These are phyloP conservation scores for Neotoxoptera formosana DNA, from an alignment of 1,140 invertebrate species.

Conservation along the genomic window DNA sequence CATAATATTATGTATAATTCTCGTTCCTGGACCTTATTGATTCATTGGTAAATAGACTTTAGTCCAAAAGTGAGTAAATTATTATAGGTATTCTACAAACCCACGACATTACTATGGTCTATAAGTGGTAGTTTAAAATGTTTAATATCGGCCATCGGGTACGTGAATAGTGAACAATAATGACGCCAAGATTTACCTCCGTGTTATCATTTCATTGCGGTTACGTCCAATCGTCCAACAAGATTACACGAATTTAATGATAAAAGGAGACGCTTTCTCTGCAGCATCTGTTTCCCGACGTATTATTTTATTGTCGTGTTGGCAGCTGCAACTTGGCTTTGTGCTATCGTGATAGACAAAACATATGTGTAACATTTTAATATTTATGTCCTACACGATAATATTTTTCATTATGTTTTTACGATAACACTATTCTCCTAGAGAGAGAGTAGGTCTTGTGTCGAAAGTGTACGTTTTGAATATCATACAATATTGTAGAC, in stretches of 20 bases:
- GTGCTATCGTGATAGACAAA: not conserved
- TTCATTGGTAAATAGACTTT: too few relatives aligned
- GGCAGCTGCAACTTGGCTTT: too few relatives aligned
- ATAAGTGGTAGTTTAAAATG: too few relatives aligned
- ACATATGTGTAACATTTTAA: not conserved
- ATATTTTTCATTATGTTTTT: not conserved
- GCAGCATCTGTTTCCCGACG: not conserved
- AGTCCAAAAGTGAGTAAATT: too few relatives aligned
- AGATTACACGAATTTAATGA: not conserved
- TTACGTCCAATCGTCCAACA: not conserved
- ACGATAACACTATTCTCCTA: not conserved
- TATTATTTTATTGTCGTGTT: slow-evolving; percentile 3
- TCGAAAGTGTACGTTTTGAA: not conserved
- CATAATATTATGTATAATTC: too few relatives aligned
- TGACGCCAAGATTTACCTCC: not conserved
- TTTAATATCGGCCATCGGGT: too few relatives aligned
- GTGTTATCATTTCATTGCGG: not conserved
- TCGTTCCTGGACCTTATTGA: too few relatives aligned
- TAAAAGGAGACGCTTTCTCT: not conserved
- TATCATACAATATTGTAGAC: not conserved
- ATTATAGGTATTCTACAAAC: too few relatives aligned
- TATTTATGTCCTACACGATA: not conserved
- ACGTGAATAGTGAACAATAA: not conserved
- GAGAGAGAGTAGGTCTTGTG: not conserved
- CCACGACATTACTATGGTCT: too few relatives aligned